These are phyloP conservation scores for Nasonovia ribisnigri DNA, from an alignment of 2,888 invertebrate genomes.

Conservation along the genomic window DNA sequence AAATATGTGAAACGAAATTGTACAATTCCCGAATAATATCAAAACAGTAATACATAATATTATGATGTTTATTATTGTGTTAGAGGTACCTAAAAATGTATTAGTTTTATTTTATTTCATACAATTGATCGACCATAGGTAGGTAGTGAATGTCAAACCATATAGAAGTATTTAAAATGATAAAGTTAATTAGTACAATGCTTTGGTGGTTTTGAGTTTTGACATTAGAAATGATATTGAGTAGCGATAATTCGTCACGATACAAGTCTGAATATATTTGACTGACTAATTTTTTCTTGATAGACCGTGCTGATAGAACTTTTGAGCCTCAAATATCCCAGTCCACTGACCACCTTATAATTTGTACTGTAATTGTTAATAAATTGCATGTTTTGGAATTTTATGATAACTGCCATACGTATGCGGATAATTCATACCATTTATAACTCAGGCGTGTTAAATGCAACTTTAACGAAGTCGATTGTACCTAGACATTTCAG, in stretches of 20 bases:
- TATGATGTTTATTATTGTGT: neutral
- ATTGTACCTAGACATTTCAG: neutral
- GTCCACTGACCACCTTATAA: neutral
- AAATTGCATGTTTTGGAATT: neutral
- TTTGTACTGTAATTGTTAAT: neutral
- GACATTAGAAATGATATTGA: neutral
- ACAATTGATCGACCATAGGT: neutral
- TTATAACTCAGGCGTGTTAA: neutral
- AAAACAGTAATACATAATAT: neutral
- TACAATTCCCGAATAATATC: neutral
- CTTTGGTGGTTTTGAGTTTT: neutral
- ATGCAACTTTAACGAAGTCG: neutral
- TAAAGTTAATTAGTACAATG: neutral
- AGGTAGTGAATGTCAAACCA: neutral
- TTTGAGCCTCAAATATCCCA: neutral
- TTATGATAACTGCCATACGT: neutral
- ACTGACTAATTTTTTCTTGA: neutral
- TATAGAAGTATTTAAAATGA: neutral
- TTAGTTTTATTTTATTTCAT: neutral
- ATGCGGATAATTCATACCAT: neutral
- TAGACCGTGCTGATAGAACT: neutral
- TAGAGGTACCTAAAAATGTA: neutral
- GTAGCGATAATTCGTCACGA: neutral
- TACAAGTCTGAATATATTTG: neutral
- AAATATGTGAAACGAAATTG: neutral